Conservation (phyloP, 2,888 invertebrate species). For the Sthenelais limicola region DNA sequence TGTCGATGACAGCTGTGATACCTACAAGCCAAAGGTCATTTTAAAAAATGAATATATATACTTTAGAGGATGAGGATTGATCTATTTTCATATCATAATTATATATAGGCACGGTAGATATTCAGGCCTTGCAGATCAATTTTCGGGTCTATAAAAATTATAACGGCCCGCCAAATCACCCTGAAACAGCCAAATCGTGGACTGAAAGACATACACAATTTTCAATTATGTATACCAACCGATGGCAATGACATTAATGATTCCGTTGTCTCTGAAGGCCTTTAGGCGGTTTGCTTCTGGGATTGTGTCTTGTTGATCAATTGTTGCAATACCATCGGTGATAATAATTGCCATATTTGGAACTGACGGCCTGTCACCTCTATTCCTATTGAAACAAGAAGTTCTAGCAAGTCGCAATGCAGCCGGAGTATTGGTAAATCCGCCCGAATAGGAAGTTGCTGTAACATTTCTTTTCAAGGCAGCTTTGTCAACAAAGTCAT, state of each 20-base stretch:
- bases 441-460: neutral
- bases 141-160: no score
- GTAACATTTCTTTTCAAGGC: slow-evolving; percentile 2
- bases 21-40: slow-evolving; percentile 3
- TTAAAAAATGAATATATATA: neutral
- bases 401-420: slow-evolving; percentile 18
- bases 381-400: slow-evolving; percentile 1
- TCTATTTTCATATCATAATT: neutral
- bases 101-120: neutral
- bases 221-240: no score
- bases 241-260: slow-evolving; percentile 3
- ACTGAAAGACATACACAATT: no score
- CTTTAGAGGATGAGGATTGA: neutral
- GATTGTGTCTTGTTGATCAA: slow-evolving; percentile 60
- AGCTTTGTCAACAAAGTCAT: neutral
- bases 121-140: neutral
- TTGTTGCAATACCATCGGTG: slow-evolving; percentile 64
- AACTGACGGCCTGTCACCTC: slow-evolving; percentile 61
- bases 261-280: neutral
- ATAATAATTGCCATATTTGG: slow-evolving; percentile 61
- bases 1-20: slow-evolving; percentile 26
- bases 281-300: slow-evolving; percentile 56
- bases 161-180: no score
- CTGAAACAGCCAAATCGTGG: no score
- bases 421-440: slow-evolving; percentile 14